These are phyloP conservation scores for Ceriagrion tenellum DNA, from an alignment of 2,888 invertebrate species.

Conservation along the genomic window DNA sequence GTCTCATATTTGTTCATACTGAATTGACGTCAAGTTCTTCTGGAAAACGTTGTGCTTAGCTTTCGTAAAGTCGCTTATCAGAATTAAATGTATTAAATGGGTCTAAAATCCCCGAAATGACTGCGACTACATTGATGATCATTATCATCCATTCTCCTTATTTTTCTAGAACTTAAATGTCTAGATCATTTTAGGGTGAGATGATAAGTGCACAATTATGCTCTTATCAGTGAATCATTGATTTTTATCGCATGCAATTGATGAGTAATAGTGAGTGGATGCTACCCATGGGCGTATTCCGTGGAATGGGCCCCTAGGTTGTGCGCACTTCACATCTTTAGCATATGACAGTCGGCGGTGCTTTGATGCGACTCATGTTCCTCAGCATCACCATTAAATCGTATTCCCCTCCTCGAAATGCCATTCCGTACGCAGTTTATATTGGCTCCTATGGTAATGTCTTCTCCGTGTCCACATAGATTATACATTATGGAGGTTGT, in stretches of 20 bases:
- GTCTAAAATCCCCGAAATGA: not conserved
- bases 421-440: constrained; percentile 1
- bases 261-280: not conserved
- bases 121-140: not conserved
- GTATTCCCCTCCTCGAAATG: constrained; percentile 37
- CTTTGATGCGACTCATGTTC: not conserved
- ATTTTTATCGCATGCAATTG: not conserved
- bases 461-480: constrained; percentile 39
- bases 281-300: not conserved
- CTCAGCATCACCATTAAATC: constrained; percentile 27
- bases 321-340: constrained; percentile 26
- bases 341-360: constrained; percentile 22
- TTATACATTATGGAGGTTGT: constrained; percentile 58
- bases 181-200: not conserved
- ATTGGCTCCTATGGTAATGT: constrained; percentile 52
- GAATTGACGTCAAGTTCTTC: too few relatives aligned
- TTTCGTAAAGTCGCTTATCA: too few relatives aligned
- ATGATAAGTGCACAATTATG: not conserved
- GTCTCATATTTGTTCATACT: too few relatives aligned
- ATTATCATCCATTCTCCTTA: not conserved
- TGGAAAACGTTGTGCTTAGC: too few relatives aligned
- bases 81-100: too few relatives aligned
- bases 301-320: not conserved
- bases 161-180: too few relatives aligned
- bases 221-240: not conserved